Evolutionary conservation across 1,140 invertebrate species (phyloP), one percentile per base, ranked within the genome.

Genomic region (Belonocnema kinseyi): DNA sequence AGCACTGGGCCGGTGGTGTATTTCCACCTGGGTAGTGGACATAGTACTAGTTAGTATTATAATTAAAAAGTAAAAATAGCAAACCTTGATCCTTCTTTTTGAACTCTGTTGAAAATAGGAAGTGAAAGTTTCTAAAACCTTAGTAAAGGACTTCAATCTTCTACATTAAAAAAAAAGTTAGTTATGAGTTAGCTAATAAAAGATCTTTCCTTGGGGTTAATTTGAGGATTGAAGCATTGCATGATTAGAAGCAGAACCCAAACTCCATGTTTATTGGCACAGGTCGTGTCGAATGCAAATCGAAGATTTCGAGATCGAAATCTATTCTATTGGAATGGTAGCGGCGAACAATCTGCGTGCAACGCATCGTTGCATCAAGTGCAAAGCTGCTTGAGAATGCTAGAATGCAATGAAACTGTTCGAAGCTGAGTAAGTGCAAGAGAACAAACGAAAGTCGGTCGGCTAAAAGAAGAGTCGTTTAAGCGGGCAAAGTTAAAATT

Each of bases 361-460:
- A 40, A 75, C 33, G 79, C 76, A 77, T 77, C 72, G 74, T 66
- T 73, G 6, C 10, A 56, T 19, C 50, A 61, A 71, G 66, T 72
- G 56, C 66, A n/a, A 72, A 46, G n/a, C 16, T 40, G 53, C 21
- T 66, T 21, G 58, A 66, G 58, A 66, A 66, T 66, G 58, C 50
- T 26, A 75, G 77, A 85, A 85, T 82, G 82, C 80, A 83, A 86
- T 80, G 78, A 81, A 85, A 85, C 54, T 19, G 72, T 77, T 73
- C 51, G 71, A 75, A 85, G 76, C 76, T 73, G 75, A 50, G 76
- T 76, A 80, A 82, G 74, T 78, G 79, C 72, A 71, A 56, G 33
- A 73, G 75, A 82, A 79, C 50, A 82, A 85, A 85, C 78, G 80
- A 73, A 80, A 77, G 52, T 79, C 73, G 75, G 79, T 80, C 79